A percentile compares a stretch with the other conserved stretches of the same genome.
Evolutionary conservation across 2,888 invertebrate genomes (phyloP).

Genomic region (Coleophora flavipennella): DNA sequence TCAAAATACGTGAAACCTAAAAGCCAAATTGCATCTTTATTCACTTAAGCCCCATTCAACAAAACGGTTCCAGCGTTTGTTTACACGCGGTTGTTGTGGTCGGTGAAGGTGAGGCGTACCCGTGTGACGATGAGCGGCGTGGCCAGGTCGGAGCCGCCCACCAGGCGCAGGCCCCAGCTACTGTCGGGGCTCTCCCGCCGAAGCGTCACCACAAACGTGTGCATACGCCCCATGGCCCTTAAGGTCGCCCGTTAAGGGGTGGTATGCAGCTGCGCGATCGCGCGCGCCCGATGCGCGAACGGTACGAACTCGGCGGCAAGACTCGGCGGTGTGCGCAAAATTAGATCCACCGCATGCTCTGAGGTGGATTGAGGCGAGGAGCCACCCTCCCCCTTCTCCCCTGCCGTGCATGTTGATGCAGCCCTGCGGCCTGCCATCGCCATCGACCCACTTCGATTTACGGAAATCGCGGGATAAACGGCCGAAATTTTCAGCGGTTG

Average conservation of each 20-base stretch:
- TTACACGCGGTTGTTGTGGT: slow-evolving; percentile 32
- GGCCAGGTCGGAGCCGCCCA: slow-evolving; percentile 89
- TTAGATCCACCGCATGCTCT: slow-evolving; percentile 48
- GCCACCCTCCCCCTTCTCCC: slow-evolving; percentile 41
- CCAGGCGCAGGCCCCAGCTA: slow-evolving; percentile 90
- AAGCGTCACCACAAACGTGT: slow-evolving; percentile 83
- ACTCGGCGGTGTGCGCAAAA: slow-evolving; percentile 61
- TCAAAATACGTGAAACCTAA: too few relatives aligned
- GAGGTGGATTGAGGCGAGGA: slow-evolving; percentile 1
- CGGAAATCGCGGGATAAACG: slow-evolving; percentile 45
- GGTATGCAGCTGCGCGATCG: slow-evolving; percentile 41
- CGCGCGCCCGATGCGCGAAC: slow-evolving; percentile 34
- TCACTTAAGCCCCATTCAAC: background rate
- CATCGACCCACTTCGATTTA: slow-evolving; percentile 58
- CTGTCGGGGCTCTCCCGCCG: slow-evolving; percentile 79
- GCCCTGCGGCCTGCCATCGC: slow-evolving; percentile 59
- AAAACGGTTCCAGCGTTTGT: slow-evolving; percentile 32
- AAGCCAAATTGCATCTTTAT: background rate
- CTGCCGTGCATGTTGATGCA: slow-evolving; percentile 41
- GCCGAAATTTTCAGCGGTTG: slow-evolving; percentile 25
- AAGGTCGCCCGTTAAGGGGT: slow-evolving; percentile 7
- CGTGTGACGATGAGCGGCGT: slow-evolving; percentile 90
- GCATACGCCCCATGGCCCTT: slow-evolving; percentile 76
- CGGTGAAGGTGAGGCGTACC: slow-evolving; percentile 65
- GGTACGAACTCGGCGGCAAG: slow-evolving; percentile 51